phyloP scores from a whole-genome alignment of 2,888 invertebrate genomes.

The Lasius fuliginosus region DNA sequence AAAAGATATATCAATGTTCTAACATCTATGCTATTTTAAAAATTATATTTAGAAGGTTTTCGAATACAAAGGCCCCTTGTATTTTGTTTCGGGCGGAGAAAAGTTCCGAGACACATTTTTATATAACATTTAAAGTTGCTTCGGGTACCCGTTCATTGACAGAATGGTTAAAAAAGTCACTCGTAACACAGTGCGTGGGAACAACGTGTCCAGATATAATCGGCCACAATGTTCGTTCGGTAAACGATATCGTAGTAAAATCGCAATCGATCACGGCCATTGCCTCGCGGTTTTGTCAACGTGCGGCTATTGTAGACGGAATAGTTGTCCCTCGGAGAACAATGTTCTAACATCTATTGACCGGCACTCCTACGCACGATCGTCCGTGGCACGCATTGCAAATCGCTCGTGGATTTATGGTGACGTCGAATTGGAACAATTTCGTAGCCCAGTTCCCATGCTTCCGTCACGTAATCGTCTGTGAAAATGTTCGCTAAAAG shows the following conservation, averaged over 20 bases:
- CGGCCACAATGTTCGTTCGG: background rate
- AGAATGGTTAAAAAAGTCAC: background rate
- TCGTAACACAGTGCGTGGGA: background rate
- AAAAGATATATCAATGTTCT: too few species aligned
- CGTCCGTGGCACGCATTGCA: conserved; percentile 72
- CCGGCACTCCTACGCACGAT: conserved; percentile 69
- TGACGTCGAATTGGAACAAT: conserved; percentile 65
- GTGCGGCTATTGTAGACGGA: conserved; percentile 71
- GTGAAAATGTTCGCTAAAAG: conserved; percentile 66
- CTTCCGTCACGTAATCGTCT: conserved; percentile 70
- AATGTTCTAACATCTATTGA: too few species aligned
- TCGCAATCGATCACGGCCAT: conserved; percentile 71
- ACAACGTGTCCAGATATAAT: background rate
- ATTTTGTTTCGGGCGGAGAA: too few species aligned
- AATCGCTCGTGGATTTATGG: conserved; percentile 75
- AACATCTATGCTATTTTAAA: too few species aligned
- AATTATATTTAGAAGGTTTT: too few species aligned
- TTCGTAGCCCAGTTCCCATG: conserved; percentile 74
- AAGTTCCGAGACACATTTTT: too few species aligned
- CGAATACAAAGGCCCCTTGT: too few species aligned
- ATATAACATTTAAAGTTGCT: too few species aligned
- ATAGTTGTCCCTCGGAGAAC: conserved; percentile 70
- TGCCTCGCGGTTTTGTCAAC: conserved; percentile 69
- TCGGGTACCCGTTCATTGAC: too few species aligned
- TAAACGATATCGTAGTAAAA: conserved; percentile 31